Evolutionary conservation across 1,140 invertebrate genomes (phyloP).

Genomic region (Brachionus koreanus): DNA sequence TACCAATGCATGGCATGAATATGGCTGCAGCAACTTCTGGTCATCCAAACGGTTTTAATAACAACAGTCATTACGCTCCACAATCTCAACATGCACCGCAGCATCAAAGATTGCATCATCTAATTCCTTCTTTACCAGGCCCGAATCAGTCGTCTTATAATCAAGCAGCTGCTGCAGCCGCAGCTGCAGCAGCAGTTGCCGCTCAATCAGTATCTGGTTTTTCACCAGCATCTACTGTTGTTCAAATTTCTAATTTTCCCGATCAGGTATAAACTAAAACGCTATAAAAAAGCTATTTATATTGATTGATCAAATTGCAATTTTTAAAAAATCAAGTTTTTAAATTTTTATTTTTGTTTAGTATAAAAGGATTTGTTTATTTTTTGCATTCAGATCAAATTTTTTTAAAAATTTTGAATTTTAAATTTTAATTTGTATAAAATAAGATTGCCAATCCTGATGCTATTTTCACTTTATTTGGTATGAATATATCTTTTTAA

Average conservation of each 20-base stretch:
- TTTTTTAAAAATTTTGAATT: neutral
- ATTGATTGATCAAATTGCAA: neutral
- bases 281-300: neutral
- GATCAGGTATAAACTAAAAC: constrained; percentile 33
- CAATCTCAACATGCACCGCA: neutral
- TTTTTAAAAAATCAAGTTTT: neutral
- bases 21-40: constrained; percentile 18
- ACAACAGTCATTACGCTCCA: neutral
- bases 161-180: constrained; percentile 24
- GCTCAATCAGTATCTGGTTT: constrained; percentile 27
- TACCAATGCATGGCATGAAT: constrained; percentile 26
- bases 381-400: neutral
- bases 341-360: neutral
- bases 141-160: constrained; percentile 17
- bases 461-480: constrained; percentile 99
- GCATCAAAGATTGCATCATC: neutral
- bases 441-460: constrained; percentile 65
- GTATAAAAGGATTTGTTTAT: too few species aligned
- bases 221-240: constrained; percentile 13
- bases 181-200: constrained; percentile 32
- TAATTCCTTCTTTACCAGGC: neutral
- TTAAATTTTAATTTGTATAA: neutral
- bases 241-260: constrained; percentile 43
- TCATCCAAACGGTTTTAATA: neutral
- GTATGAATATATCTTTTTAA: constrained; percentile 53